These are phyloP conservation scores for Willisornis vidua DNA, from an alignment of 2,113 vertebrate genomes.

Conservation along the genomic window DNA sequence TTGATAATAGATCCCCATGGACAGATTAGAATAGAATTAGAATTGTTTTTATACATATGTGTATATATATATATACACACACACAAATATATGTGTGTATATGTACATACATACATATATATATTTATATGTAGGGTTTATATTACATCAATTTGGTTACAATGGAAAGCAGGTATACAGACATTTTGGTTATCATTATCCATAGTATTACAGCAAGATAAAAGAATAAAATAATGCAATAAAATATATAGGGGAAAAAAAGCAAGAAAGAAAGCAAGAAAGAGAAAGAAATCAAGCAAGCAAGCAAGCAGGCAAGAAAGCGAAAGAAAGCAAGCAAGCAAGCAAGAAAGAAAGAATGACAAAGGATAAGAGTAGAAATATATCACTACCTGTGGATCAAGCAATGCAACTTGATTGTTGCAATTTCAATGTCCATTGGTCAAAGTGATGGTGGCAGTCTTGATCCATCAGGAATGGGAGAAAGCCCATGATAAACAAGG, in stretches of 20 bases:
- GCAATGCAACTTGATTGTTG: neutral
- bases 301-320: too few species aligned
- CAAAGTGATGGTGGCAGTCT: fast-evolving
- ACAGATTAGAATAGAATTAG: neutral
- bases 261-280: neutral
- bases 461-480: neutral
- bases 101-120: neutral
- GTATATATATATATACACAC: too few species aligned
- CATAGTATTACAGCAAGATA: neutral
- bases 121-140: neutral
- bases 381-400: neutral
- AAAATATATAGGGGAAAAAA: neutral
- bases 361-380: neutral
- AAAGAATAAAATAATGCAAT: neutral
- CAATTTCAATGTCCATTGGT: neutral
- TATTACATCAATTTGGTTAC: neutral
- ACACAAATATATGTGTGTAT: too few species aligned
- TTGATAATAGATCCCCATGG: neutral
- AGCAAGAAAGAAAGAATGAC: neutral
- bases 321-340: neutral
- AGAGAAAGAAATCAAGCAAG: neutral
- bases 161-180: neutral
- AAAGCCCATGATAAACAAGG: neutral
- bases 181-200: neutral
- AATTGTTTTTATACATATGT: too few species aligned